A percentile compares a stretch with the other conserved stretches of the same genome.
Evolutionary conservation across 2,113 vertebrate genomes (phyloP).

Genomic region (Podarcis muralis): DNA sequence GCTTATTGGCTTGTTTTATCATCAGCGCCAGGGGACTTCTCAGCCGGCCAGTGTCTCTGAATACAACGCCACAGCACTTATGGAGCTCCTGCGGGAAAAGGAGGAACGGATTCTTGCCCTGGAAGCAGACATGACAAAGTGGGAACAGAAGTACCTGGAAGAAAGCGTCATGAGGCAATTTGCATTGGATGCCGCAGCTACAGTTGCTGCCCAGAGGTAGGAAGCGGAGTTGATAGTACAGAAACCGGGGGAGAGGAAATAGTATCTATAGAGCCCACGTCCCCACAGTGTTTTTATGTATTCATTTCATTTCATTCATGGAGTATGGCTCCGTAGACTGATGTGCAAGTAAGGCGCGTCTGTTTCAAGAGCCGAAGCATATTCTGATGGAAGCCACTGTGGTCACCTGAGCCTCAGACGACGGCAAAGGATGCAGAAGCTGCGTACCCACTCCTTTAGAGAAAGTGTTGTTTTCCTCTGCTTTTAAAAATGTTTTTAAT

Average conservation of each 20-base stretch:
- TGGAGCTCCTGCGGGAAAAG: constrained; percentile 97
- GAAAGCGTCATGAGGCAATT: constrained; percentile 99
- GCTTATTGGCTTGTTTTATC: background rate
- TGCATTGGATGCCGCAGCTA: constrained; percentile 93
- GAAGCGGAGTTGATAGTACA: background rate
- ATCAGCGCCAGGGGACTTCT: constrained; percentile 89
- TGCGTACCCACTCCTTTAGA: no score
- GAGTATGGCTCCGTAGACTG: no score
- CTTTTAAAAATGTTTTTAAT: no score
- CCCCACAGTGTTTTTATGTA: background rate
- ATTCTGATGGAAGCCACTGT: no score
- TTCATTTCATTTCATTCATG: no score
- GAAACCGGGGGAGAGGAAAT: background rate
- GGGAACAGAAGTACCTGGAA: constrained; percentile 99
- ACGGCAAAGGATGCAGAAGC: no score
- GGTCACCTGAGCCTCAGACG: no score
- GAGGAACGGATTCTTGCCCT: constrained; percentile 95
- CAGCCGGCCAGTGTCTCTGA: constrained; percentile 81
- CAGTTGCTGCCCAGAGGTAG: constrained; percentile 93
- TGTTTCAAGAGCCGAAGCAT: no score
- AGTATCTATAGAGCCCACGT: background rate
- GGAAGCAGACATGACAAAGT: constrained; percentile 99
- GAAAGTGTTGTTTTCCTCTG: no score
- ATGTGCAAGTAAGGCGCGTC: no score
- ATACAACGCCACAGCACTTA: constrained; percentile 86